These are phyloP conservation scores for Selenia dentaria DNA, from an alignment of 2,888 invertebrate genomes.

Conservation along the genomic window DNA sequence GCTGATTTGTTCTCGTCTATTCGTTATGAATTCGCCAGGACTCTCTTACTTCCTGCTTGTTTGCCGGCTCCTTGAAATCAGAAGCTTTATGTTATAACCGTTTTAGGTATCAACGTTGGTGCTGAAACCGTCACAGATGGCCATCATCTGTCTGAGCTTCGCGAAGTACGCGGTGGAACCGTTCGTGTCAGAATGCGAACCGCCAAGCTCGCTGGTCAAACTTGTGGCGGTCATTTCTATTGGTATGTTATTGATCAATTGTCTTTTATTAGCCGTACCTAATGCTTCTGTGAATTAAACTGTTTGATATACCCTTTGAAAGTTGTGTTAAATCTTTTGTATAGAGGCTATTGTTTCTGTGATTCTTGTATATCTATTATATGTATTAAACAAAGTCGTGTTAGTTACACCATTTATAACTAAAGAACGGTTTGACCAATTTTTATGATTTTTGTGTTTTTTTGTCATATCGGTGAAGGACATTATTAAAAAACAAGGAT, in stretches of 20 bases:
- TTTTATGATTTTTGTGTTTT: too few relatives aligned
- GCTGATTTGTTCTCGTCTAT: neutral
- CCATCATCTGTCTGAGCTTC: conserved; percentile 96
- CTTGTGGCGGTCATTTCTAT: conserved; percentile 95
- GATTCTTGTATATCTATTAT: too few relatives aligned
- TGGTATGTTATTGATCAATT: conserved; percentile 75
- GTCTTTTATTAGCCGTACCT: too few relatives aligned
- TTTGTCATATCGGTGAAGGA: too few relatives aligned
- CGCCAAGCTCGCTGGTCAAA: conserved; percentile 92
- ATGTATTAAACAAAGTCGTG: too few relatives aligned
- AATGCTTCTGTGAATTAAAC: too few relatives aligned
- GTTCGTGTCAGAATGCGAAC: conserved; percentile 94
- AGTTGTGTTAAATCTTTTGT: too few relatives aligned
- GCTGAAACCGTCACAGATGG: conserved; percentile 96
- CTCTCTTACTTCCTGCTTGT: neutral
- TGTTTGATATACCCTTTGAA: too few relatives aligned
- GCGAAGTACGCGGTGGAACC: conserved; percentile 97
- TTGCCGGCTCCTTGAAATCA: neutral
- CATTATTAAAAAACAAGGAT: too few relatives aligned
- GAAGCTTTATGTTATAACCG: neutral
- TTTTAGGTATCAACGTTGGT: conserved; percentile 96
- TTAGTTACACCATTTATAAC: too few relatives aligned
- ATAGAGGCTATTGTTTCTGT: too few relatives aligned
- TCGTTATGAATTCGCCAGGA: neutral
- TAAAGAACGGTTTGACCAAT: too few relatives aligned